Conservation (phyloP, 2,113 vertebrate genomes). For the Laticauda colubrina region DNA sequence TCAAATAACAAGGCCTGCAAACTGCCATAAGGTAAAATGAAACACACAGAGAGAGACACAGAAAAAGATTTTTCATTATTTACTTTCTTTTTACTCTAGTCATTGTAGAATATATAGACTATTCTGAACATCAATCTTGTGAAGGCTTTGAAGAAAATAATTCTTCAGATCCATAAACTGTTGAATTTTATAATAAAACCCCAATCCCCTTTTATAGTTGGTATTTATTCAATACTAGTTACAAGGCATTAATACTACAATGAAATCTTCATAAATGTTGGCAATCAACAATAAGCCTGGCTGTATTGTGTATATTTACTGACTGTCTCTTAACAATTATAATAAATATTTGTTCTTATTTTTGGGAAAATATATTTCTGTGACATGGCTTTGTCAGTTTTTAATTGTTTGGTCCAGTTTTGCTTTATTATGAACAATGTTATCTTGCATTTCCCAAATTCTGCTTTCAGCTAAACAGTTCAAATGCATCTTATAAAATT, state of each 20-base stretch:
- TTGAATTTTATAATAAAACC: neutral
- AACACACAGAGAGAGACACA: neutral
- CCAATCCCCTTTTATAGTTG: neutral
- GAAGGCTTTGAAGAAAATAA: neutral
- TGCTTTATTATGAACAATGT: slow-evolving; percentile 4
- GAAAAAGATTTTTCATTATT: neutral
- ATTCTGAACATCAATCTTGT: neutral
- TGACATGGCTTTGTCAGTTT: slow-evolving; percentile 12
- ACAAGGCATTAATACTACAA: neutral
- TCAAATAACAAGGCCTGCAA: neutral
- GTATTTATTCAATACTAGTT: neutral
- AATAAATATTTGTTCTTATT: neutral
- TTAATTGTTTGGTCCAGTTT: neutral
- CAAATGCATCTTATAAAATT: neutral
- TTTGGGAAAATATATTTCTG: neutral
- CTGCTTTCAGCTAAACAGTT: slow-evolving; percentile 15
- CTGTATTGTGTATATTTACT: neutral
- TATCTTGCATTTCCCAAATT: neutral
- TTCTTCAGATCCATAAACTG: neutral
- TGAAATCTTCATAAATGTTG: neutral
- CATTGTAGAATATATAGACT: neutral
- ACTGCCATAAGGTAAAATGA: neutral
- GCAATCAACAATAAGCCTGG: neutral
- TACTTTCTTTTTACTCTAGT: neutral
- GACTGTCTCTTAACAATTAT: neutral